phyloP scores from a whole-genome alignment of 2,113 vertebrate species.

The Ibidorhyncha struthersii region DNA sequence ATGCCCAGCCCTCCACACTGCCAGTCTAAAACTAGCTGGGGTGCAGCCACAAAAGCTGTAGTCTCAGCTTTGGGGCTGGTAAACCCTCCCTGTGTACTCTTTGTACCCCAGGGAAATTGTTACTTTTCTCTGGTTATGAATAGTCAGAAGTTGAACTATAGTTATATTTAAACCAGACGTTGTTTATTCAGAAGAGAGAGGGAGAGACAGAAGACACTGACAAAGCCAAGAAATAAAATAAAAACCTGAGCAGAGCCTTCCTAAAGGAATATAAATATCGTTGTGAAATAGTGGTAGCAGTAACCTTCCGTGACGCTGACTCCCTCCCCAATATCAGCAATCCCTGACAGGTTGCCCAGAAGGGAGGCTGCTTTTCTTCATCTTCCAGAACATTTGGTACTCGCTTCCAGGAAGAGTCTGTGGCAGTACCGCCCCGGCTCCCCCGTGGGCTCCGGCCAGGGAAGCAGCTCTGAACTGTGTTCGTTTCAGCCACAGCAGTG shows the following conservation, averaged over 20 bases:
- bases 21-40: background rate
- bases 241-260: background rate
- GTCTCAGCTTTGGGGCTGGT: background rate
- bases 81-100: background rate
- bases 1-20: background rate
- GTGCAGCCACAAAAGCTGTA: background rate
- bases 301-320: background rate
- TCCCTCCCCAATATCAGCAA: background rate
- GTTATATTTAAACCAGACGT: background rate
- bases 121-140: background rate
- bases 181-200: background rate
- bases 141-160: background rate
- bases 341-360: background rate
- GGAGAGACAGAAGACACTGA: background rate
- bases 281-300: conserved; percentile 1
- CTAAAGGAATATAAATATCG: background rate
- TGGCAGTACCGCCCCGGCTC: background rate
- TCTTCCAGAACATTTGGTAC: background rate
- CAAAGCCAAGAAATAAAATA: conserved; percentile 27
- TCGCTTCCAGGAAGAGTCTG: background rate
- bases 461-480: background rate
- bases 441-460: background rate
- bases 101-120: background rate
- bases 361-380: background rate
- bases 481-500: background rate